These are phyloP conservation scores for Clarias gariepinus DNA, from an alignment of 2,113 vertebrate species.

Conservation along the genomic window DNA sequence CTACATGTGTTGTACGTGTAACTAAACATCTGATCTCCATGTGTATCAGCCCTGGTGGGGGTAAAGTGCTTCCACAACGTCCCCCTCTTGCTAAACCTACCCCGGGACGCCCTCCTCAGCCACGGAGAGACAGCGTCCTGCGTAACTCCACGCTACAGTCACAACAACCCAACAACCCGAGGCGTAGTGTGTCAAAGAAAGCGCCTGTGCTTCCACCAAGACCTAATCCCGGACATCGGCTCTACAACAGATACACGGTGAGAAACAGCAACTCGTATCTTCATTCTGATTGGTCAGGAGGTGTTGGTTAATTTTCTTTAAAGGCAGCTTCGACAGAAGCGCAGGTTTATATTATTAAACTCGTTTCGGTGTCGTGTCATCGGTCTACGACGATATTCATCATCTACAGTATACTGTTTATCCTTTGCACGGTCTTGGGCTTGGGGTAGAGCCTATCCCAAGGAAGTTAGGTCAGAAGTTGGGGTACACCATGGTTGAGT, in stretches of 20 bases:
- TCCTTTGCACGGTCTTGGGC: no score
- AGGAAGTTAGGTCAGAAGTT: no score
- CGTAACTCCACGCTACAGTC: slow-evolving; percentile 29
- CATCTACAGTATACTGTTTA: no score
- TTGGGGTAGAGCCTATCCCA: no score
- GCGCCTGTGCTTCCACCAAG: slow-evolving; percentile 86
- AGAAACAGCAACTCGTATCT: slow-evolving; percentile 48
- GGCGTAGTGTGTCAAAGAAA: slow-evolving; percentile 71
- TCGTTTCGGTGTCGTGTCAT: not conserved
- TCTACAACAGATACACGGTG: slow-evolving; percentile 93
- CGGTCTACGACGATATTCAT: not conserved
- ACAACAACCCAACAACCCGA: slow-evolving; percentile 63
- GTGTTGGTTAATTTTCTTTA: not conserved
- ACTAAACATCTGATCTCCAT: not conserved
- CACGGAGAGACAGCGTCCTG: slow-evolving; percentile 63
- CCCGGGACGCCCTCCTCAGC: slow-evolving; percentile 85
- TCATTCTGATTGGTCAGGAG: not conserved
- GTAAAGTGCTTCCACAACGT: slow-evolving; percentile 75
- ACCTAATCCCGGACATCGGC: slow-evolving; percentile 88
- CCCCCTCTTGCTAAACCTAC: slow-evolving; percentile 77
- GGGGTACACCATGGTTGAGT: no score
- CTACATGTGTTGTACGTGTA: not conserved
- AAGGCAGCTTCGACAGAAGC: not conserved
- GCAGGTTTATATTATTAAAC: not conserved
- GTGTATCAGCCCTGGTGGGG: slow-evolving; percentile 69